Conservation (phyloP, 2,797 vertebrate genomes). For the Scarus forsteni region DNA sequence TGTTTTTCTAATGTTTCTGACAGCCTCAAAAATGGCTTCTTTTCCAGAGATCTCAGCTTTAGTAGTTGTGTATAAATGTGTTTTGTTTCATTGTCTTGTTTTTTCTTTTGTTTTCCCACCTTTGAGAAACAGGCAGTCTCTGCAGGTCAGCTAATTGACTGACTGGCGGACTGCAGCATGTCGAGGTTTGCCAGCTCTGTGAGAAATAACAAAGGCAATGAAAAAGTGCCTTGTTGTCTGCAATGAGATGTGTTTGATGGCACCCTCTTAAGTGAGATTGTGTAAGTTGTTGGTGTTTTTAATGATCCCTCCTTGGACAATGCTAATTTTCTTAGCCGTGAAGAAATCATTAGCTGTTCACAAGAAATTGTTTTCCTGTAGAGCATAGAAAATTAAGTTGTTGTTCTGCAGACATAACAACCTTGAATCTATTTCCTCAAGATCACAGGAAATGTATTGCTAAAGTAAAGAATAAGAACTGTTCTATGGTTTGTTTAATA, state of each 20-base stretch:
- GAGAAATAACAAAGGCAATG: slow-evolving; percentile 12
- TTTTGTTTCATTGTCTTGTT: slow-evolving; percentile 8
- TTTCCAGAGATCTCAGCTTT: neutral
- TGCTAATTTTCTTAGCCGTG: neutral
- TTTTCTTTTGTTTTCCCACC: slow-evolving; percentile 4
- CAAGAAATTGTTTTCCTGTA: neutral
- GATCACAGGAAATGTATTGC: slow-evolving; percentile 11
- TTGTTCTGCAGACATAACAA: slow-evolving; percentile 2
- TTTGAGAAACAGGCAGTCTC: slow-evolving; percentile 32
- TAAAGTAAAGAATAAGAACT: neutral
- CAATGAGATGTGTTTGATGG: neutral
- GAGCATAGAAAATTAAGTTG: neutral
- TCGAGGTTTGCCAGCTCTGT: slow-evolving; percentile 29
- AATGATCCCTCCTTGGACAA: neutral
- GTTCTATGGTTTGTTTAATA: slow-evolving; percentile 7
- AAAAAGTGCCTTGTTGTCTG: slow-evolving; percentile 17
- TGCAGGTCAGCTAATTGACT: slow-evolving; percentile 44
- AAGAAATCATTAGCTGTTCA: slow-evolving; percentile 4
- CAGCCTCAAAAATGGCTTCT: neutral
- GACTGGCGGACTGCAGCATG: slow-evolving; percentile 12
- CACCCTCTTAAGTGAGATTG: neutral
- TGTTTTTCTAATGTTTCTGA: neutral
- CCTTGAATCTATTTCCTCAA: neutral
- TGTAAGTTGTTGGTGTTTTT: neutral
- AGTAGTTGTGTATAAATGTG: neutral